Conservation (phyloP, 2,888 invertebrate genomes). For the Lochmaea capreae region DNA sequence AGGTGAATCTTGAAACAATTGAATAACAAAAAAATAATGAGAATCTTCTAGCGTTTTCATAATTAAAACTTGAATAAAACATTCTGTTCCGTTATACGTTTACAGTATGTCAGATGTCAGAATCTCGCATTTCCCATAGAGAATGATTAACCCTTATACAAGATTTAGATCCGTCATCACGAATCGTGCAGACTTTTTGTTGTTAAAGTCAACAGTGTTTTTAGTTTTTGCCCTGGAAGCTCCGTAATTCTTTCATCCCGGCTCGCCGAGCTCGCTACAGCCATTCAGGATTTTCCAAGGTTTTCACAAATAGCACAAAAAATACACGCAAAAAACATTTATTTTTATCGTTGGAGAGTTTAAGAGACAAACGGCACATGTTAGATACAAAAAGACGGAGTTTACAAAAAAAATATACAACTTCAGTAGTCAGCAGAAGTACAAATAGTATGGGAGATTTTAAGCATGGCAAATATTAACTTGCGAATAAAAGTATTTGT, state of each 20-base stretch:
- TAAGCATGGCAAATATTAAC: too few relatives aligned
- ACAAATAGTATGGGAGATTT: too few relatives aligned
- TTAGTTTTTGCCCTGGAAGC: conserved; percentile 23
- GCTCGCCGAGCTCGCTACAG: conserved; percentile 11
- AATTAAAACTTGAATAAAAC: not conserved
- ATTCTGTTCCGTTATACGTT: not conserved
- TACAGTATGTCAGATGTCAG: conserved; percentile 5
- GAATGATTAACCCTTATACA: conserved; percentile 36
- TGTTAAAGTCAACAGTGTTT: conserved; percentile 32
- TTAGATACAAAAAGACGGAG: conserved; percentile 6
- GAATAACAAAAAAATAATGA: not conserved
- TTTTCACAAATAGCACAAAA: conserved; percentile 20
- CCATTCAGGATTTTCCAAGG: conserved; percentile 28
- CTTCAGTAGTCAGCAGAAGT: not conserved
- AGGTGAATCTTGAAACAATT: too few relatives aligned
- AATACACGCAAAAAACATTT: conserved; percentile 18
- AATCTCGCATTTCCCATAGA: conserved; percentile 25
- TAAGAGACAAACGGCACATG: conserved; percentile 27
- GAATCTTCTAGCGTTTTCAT: not conserved
- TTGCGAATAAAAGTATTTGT: too few relatives aligned
- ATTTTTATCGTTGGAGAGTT: conserved; percentile 28
- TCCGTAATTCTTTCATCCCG: conserved; percentile 30
- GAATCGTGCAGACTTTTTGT: conserved; percentile 30
- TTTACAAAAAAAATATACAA: conserved; percentile 9
- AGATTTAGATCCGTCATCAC: conserved; percentile 35